Percentiles rank a stretch among this genome's conserved stretches.
These are phyloP conservation scores for Pseudomyrmex concolor DNA, from an alignment of 1,140 invertebrate species.

Conservation along the genomic window DNA sequence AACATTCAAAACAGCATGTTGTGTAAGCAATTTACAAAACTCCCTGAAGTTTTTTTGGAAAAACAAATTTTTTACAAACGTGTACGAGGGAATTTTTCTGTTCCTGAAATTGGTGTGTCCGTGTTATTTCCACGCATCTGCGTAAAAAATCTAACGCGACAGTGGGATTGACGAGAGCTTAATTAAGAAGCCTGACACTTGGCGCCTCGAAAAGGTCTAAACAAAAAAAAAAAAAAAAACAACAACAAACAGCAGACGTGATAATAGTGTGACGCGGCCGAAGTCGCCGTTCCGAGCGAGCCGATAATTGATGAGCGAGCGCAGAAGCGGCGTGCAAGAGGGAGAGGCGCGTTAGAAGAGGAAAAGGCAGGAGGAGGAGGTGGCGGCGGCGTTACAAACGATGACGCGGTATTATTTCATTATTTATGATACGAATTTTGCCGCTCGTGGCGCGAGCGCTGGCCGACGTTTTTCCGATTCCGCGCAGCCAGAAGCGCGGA, in stretches of 20 bases:
- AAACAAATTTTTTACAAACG: not conserved
- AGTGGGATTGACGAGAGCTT: slow-evolving; percentile 36
- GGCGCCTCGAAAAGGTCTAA: not conserved
- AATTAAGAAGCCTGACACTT: slow-evolving; percentile 48
- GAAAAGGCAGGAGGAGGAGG: too few relatives aligned
- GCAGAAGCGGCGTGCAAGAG: slow-evolving; percentile 1
- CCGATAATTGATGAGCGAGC: slow-evolving; percentile 56
- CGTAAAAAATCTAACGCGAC: not conserved
- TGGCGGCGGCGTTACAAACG: slow-evolving; percentile 73
- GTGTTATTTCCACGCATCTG: not conserved
- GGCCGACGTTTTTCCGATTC: slow-evolving; percentile 80
- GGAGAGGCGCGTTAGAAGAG: not conserved
- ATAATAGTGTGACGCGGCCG: slow-evolving; percentile 48
- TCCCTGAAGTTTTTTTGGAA: not conserved
- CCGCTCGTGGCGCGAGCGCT: slow-evolving; percentile 15
- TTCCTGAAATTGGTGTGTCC: not conserved
- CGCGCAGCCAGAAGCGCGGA: slow-evolving; percentile 65
- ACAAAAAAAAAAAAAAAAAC: not conserved
- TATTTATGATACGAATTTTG: slow-evolving; percentile 80
- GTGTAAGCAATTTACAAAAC: not conserved
- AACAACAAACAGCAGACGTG: slow-evolving; percentile 1
- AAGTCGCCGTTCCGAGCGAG: slow-evolving; percentile 33
- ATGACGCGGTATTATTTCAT: slow-evolving; percentile 80
- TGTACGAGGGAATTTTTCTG: not conserved
- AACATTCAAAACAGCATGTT: not conserved